Percentiles rank a stretch among this genome's conserved stretches.
Evolutionary conservation across 2,888 invertebrate species (phyloP).

Genomic region (Ormyrus thymus): DNA sequence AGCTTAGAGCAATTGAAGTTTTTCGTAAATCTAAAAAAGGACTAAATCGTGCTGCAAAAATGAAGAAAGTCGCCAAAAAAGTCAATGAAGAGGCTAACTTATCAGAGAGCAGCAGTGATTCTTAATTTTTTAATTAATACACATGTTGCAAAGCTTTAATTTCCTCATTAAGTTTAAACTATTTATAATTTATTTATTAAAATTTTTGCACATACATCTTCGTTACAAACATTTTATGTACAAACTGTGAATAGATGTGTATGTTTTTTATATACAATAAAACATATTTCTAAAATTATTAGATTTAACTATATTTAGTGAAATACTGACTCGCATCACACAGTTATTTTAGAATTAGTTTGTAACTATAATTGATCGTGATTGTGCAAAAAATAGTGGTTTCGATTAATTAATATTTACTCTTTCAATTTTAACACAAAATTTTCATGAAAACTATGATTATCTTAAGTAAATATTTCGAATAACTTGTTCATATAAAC

Average conservation of each 20-base stretch:
- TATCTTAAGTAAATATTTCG: too few species aligned
- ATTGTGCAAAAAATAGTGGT: too few species aligned
- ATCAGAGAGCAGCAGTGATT: slow-evolving; percentile 81
- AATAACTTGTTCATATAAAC: too few species aligned
- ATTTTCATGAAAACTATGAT: too few species aligned
- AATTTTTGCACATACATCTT: slow-evolving; percentile 8
- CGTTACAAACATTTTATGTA: slow-evolving; percentile 40
- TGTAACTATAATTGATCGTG: too few species aligned
- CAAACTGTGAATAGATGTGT: slow-evolving; percentile 22
- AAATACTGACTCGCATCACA: slow-evolving; percentile 13
- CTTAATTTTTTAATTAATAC: slow-evolving; percentile 68
- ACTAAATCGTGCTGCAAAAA: slow-evolving; percentile 76
- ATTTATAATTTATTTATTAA: slow-evolving; percentile 48
- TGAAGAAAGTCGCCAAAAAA: slow-evolving; percentile 74
- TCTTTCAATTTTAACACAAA: too few species aligned
- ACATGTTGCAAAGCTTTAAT: neutral
- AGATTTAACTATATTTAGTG: neutral
- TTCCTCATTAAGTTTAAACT: slow-evolving; percentile 11
- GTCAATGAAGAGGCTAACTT: slow-evolving; percentile 81
- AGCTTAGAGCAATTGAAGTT: slow-evolving; percentile 85
- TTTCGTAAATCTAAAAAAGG: slow-evolving; percentile 82
- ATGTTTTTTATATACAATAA: slow-evolving; percentile 38
- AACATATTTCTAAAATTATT: neutral
- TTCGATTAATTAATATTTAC: too few species aligned
- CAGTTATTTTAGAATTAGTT: neutral